Base-by-base conservation (phyloP, 2,113 vertebrate species). In the Potamarius usumacintae region DNA sequence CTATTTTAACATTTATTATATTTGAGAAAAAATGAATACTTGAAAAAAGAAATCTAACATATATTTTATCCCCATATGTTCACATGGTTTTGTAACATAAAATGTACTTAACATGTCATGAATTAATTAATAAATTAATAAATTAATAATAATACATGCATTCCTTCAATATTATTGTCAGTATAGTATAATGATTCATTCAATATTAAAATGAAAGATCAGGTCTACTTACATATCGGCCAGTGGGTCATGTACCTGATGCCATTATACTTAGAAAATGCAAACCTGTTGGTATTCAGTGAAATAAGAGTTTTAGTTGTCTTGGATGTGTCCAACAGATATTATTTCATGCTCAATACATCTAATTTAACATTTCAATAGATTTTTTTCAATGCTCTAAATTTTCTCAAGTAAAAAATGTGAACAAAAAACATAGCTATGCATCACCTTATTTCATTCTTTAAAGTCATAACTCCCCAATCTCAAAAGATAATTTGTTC, bases 161-260 rank as follows among this genome's bases (percentile, higher is more conserved):
- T 42, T 42, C 34, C 34, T 42, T 42, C 34, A 42, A 42, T 42
- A 42, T 42, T 42, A 42, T 42, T 42, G 2, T 42, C 34, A 42
- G 34, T 42, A 42, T 55, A 2, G 1, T 5, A 77, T 25, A 52
- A 2, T 1, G 1, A 53, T 25, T 25, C 15, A 53, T 50, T 77
- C 4, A 52, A 6, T 77, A 0, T 77, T 18, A n/a, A 83, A 5
- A 53, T 30, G 27, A 53, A 72, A 55, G 9, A 22, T 14, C 14
- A n/a, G 20, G 7, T 42, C 1, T 79, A 88, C 86, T 87, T 6
- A 87, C 86, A 69, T 84, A 79, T 88, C 11, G 72, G 58, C 8
- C 69, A 50, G 20, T 65, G 50, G 57, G 20, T 7, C 8, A 14
- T 30, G 62, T 58, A 77, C 48, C 30, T 57, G 62, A 30, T 18